Conservation (phyloP, 1,140 invertebrate genomes). For the Magallana gigas region DNA sequence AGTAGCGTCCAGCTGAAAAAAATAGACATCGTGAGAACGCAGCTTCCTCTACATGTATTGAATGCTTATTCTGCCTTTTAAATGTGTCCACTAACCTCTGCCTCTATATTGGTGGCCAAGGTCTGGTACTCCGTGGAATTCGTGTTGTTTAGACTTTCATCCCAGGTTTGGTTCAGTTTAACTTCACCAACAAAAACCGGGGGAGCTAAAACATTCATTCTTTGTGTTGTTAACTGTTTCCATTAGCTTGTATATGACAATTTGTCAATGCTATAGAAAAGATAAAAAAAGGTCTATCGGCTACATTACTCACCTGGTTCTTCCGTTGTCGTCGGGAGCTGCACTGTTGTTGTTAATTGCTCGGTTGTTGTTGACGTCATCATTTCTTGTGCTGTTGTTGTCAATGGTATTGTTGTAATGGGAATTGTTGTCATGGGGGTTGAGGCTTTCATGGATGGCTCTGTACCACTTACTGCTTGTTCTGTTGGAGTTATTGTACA, state of each 20-base stretch:
- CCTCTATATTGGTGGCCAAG: slow-evolving; percentile 4
- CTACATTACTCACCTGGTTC: neutral
- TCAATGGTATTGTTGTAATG: neutral
- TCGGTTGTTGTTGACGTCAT: neutral
- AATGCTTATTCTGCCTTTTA: no score
- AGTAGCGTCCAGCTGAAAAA: neutral
- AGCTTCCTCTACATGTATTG: no score
- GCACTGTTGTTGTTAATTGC: neutral
- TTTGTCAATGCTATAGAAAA: no score
- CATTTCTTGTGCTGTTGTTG: neutral
- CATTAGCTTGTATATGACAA: no score
- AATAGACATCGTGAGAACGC: no score
- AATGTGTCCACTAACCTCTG: neutral
- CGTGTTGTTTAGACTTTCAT: slow-evolving; percentile 5
- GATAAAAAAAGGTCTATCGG: no score
- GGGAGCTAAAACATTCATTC: neutral
- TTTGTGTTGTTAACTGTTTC: no score
- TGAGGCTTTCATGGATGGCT: neutral
- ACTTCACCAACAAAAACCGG: slow-evolving; percentile 26
- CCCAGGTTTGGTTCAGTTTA: slow-evolving; percentile 29
- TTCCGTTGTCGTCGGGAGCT: neutral
- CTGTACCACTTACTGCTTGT: neutral
- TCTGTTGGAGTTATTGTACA: neutral
- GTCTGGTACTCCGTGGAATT: neutral
- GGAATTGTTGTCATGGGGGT: neutral